Percentiles rank a stretch among this genome's conserved stretches.
Evolutionary conservation across 1,140 invertebrate species (phyloP).

Genomic region (Ooceraea biroi): DNA sequence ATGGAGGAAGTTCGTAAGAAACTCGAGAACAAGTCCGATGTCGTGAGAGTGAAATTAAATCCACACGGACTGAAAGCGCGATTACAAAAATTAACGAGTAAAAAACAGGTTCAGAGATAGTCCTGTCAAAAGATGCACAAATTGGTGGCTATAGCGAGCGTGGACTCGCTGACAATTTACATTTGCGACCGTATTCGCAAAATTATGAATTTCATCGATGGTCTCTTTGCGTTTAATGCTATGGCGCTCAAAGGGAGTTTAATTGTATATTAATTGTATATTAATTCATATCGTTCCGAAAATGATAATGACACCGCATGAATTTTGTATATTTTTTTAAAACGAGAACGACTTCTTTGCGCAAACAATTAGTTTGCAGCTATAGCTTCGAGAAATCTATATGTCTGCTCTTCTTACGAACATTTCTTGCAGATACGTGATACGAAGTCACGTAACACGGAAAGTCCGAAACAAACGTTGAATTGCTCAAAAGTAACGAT

Average conservation of each 20-base stretch:
- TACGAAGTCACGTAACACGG: not conserved
- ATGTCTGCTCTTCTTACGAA: not conserved
- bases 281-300: not conserved
- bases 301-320: not conserved
- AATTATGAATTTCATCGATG: conserved; percentile 35
- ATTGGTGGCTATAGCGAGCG: not conserved
- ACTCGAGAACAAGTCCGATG: conserved; percentile 87
- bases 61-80: conserved; percentile 88
- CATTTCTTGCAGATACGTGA: not conserved
- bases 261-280: conserved; percentile 40
- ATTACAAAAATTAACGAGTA: conserved; percentile 86
- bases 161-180: not conserved
- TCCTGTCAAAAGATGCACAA: conserved; percentile 8
- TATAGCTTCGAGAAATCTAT: conserved; percentile 14
- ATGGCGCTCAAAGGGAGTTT: not conserved
- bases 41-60: conserved; percentile 87
- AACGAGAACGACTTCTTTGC: not conserved
- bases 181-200: not conserved
- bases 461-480: not conserved
- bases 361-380: not conserved
- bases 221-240: not conserved
- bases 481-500: conserved; percentile 37
- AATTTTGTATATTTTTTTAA: conserved; percentile 33
- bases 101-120: conserved; percentile 53
- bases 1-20: conserved; percentile 90